These are phyloP conservation scores for Hypomecis atomaria DNA, from an alignment of 2,888 invertebrate species.

Conservation along the genomic window DNA sequence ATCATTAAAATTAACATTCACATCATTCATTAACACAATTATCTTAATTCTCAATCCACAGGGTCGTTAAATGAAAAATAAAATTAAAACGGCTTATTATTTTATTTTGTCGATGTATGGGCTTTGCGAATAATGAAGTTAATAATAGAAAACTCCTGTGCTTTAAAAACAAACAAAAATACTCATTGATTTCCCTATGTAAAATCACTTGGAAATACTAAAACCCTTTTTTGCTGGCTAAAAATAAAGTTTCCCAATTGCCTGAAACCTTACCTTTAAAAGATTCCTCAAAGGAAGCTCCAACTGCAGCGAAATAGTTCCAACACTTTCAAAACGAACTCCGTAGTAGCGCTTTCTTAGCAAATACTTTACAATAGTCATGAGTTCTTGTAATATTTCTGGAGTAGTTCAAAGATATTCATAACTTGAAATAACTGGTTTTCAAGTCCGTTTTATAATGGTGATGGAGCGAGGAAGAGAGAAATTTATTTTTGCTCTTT, in stretches of 20 bases:
- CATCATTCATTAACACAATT: no score
- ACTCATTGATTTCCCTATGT: no score
- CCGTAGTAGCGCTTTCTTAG: constrained; percentile 27
- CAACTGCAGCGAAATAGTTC: constrained; percentile 13
- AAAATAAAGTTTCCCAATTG: constrained; percentile 5
- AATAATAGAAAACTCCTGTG: no score
- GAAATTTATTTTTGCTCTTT: neutral
- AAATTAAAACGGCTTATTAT: no score
- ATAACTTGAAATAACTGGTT: constrained; percentile 17
- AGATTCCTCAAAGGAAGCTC: constrained; percentile 20
- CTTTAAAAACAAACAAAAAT: no score
- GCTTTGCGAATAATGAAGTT: no score
- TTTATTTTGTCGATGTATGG: no score
- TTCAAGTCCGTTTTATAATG: neutral
- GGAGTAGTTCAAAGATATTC: constrained; percentile 26
- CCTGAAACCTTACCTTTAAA: constrained; percentile 10
- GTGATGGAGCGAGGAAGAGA: neutral
- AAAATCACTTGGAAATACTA: no score
- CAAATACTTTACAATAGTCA: constrained; percentile 23
- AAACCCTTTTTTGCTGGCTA: neutral
- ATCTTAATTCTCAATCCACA: no score
- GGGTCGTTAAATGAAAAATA: no score
- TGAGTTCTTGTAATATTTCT: constrained; percentile 14
- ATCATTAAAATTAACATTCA: no score
- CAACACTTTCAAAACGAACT: constrained; percentile 8